Evolutionary conservation across 2,113 vertebrate species (phyloP).

Genomic region (Callopanchax toddi): DNA sequence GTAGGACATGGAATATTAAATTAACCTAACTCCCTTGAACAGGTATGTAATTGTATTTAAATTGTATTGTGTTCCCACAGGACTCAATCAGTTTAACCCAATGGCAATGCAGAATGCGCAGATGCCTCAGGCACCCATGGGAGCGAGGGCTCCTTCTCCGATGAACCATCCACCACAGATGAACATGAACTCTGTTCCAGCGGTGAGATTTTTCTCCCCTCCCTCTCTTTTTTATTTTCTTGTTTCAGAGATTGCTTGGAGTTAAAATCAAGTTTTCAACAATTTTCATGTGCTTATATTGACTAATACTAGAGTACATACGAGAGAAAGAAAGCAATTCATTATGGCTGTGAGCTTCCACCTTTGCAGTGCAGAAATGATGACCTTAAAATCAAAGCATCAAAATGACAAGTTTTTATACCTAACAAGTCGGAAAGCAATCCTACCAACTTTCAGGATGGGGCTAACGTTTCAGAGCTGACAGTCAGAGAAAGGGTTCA

Average conservation of each 20-base stretch:
- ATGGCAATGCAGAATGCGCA: slow-evolving; percentile 93
- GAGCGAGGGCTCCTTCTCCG: slow-evolving; percentile 88
- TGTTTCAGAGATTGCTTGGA: not conserved
- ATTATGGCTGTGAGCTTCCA: too few relatives aligned
- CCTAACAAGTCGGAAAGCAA: too few relatives aligned
- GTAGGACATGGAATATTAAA: slow-evolving; percentile 47
- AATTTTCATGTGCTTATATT: not conserved
- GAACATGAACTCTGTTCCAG: slow-evolving; percentile 89
- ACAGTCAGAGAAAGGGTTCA: too few relatives aligned
- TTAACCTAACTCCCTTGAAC: slow-evolving; percentile 51
- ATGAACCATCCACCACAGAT: slow-evolving; percentile 94
- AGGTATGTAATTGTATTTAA: slow-evolving; percentile 31
- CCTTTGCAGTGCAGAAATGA: too few relatives aligned
- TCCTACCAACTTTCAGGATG: too few relatives aligned
- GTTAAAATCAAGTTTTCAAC: not conserved
- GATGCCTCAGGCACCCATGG: slow-evolving; percentile 90
- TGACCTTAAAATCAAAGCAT: too few relatives aligned
- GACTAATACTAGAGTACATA: too few relatives aligned
- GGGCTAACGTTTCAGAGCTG: too few relatives aligned
- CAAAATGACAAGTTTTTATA: too few relatives aligned
- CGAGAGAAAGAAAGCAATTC: too few relatives aligned
- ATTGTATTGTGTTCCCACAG: slow-evolving; percentile 77
- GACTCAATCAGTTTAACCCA: slow-evolving; percentile 93
- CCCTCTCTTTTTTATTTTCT: not conserved
- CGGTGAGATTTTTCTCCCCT: slow-evolving; percentile 78